Base-by-base conservation (phyloP, 2,888 invertebrate species). In the Callimorpha dominula region DNA sequence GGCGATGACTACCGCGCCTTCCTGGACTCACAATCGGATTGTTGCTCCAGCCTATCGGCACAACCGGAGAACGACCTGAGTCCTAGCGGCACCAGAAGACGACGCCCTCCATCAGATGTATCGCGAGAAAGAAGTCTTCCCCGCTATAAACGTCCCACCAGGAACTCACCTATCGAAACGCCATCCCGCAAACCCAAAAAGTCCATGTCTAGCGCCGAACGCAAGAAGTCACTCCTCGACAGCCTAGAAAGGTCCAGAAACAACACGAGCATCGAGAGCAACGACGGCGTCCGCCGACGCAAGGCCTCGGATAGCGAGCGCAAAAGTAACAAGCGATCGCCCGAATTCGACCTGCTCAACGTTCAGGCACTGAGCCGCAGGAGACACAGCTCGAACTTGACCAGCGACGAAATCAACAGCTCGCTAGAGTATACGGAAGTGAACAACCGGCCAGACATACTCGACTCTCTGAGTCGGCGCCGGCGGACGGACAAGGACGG, bases 1-100 rank as follows among this genome's bases (percentile, higher is more conserved):
- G 98, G 98, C 52, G 98, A 99, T 91, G 98, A 99, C 93, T 99
- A 99, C 93, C 96, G 98, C 89, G 98, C 97, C 86, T 98, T 97
- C 93, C 96, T 99, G 69, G 98, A 98, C 94, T 98, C 98, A 78
- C 98, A 98, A 89, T 98, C 98, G 0, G 98, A 98, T 93, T 97
- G 97, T 90, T 98, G 98, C 94, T 98, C 98, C 79, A 97, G 97
- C 76, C 95, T 97, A 79, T 98, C 98, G 68, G 97, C 97, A 68
- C 96, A 96, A 86, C 95, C 94, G 42, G 96, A 95, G 75, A 88
- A 89, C 83, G 94, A 92, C 72, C 87, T 82, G 64, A 93, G 94
- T 83, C 95, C 95, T 12, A 89, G 90, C 78, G 91, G 91, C 77
- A 90, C 92, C 0, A 89, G 93, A 43, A 87, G 94, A 14, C 88